A percentile compares a stretch with the other conserved stretches of the same genome.
phyloP scores from a whole-genome alignment of 30 jellyfish, hydroid and myxozoan genomes.

The Pseudorhiza aurosa region DNA sequence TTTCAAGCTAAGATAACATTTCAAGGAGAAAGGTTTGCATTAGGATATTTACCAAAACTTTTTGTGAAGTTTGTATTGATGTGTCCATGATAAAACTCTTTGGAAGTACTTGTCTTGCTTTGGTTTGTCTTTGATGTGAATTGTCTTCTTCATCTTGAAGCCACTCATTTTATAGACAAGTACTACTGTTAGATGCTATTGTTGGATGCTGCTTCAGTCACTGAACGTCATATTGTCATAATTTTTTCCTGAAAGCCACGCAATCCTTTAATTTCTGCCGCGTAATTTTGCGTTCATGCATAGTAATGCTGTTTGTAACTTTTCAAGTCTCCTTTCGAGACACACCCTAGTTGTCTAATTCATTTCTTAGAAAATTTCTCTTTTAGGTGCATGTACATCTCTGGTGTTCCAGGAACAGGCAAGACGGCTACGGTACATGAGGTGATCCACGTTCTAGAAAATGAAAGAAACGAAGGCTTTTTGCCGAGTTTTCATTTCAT shows the following conservation, averaged over 20 bases:
- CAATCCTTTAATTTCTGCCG: too few relatives aligned
- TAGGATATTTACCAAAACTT: background rate
- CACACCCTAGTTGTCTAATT: background rate
- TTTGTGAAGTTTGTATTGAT: background rate
- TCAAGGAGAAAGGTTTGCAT: too few relatives aligned
- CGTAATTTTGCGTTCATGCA: too few relatives aligned
- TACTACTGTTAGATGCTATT: too few relatives aligned
- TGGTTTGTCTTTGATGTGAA: background rate
- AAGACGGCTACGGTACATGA: constrained; percentile 96
- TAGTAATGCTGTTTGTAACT: too few relatives aligned
- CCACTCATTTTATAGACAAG: background rate
- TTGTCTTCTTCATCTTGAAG: background rate
- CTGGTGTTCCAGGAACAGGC: constrained; percentile 99
- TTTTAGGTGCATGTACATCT: constrained; percentile 90
- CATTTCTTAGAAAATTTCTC: constrained; percentile 1
- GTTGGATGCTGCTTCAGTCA: background rate
- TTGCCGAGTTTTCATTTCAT: constrained; percentile 73
- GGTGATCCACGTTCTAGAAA: constrained; percentile 62
- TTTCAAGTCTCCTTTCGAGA: background rate
- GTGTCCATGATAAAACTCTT: background rate
- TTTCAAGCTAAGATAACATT: too few relatives aligned
- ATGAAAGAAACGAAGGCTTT: constrained; percentile 40
- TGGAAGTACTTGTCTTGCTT: background rate
- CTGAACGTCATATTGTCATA: background rate
- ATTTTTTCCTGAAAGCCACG: constrained; percentile 13